Base-by-base conservation (phyloP, 2,797 vertebrate genomes). In the Peromyscus aztecus region DNA sequence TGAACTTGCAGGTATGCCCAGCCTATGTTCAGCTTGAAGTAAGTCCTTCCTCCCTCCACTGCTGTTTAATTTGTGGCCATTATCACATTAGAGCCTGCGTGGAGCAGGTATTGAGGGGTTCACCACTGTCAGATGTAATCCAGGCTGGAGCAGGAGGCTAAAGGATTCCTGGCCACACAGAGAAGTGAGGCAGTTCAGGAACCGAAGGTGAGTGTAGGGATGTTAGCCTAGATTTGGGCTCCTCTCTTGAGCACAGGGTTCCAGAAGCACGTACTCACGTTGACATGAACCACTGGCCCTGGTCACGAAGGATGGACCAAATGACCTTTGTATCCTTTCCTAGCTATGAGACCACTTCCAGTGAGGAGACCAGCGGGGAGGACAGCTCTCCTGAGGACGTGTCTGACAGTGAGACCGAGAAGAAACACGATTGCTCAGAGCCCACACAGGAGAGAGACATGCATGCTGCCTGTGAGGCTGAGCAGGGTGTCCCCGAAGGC, bases 341-440 rank as follows among this genome's bases (percentile, higher is more conserved):
- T 97, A 99, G 99, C 95, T 99, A 99, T 43, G 99, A 99, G 98
- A 99, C 99, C 0, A 99, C 99, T 0, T 99, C 99, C 80, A 99
- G 99, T 0, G 99, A 99, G 98, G 99, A 99, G 98, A 99, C 99
- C 71, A 99, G 99, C 17, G 99, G 99, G 0, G 99, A 99, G 86
- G 99, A 99, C 95, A 99, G 99, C 94, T 98, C 98, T 7, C 98
- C 98, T 0, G 98, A 98, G 2, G 98, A 99, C 63, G 98, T 98
- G 34, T 98, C 95, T 2, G 99, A 99, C 87, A 97, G 96, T 0
- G 98, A 99, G 75, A 69, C 19, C 0, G 98, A 98, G 81, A 98
- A 89, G 93, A 98, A 89, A 88, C 93, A 29, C 0, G 94, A 91
- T 0, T 82, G 75, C 1, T 34, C 71, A 46, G 98, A 98, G 61